These are phyloP conservation scores for Sparus aurata DNA, from an alignment of 2,797 vertebrate genomes.

Conservation along the genomic window DNA sequence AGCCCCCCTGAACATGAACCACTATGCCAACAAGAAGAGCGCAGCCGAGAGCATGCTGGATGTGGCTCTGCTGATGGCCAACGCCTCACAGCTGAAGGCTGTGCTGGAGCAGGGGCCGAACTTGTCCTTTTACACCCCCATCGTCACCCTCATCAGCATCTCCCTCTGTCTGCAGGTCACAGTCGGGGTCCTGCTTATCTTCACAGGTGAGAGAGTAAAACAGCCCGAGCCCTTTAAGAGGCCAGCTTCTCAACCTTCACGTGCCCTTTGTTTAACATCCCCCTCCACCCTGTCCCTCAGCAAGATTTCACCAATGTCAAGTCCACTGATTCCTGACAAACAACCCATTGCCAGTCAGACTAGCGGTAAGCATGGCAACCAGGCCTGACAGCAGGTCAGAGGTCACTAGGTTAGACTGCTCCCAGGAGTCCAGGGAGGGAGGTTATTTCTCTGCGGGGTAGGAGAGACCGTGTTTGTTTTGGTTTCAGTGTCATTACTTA, in stretches of 20 bases:
- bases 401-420: constrained; percentile 66
- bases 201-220: constrained; percentile 87
- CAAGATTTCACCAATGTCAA: constrained; percentile 56
- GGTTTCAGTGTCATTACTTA: no score
- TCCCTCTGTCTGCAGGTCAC: constrained; percentile 90
- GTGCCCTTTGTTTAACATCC: constrained; percentile 25
- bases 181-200: constrained; percentile 93
- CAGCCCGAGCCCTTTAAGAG: constrained; percentile 1
- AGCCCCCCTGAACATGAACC: constrained; percentile 89
- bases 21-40: constrained; percentile 94
- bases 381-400: constrained; percentile 67
- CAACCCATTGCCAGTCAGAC: constrained; percentile 51
- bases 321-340: constrained; percentile 70
- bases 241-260: constrained; percentile 18
- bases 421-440: constrained; percentile 38
- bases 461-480: no score
- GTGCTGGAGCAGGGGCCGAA: constrained; percentile 89
- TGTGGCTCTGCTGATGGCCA: constrained; percentile 93
- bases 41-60: constrained; percentile 95
- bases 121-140: constrained; percentile 85
- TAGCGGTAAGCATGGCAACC: constrained; percentile 63
- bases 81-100: constrained; percentile 93
- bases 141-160: constrained; percentile 89
- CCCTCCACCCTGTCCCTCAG: constrained; percentile 12
- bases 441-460: constrained; percentile 9